phyloP scores from a whole-genome alignment of 2,888 invertebrate genomes.

The Pyrrhosoma nymphula region DNA sequence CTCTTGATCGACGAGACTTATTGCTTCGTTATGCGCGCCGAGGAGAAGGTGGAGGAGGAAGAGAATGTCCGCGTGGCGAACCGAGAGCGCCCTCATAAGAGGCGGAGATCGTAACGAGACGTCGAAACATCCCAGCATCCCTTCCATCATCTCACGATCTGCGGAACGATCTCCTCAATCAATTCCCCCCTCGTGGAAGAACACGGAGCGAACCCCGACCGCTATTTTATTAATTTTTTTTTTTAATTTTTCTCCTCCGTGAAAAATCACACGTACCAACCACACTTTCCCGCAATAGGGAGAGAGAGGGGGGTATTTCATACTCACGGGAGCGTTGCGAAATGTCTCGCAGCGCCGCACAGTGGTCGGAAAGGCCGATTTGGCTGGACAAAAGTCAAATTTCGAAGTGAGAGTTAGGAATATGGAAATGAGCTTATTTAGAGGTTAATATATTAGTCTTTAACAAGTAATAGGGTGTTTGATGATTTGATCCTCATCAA shows the following conservation, averaged over 20 bases:
- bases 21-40: background rate
- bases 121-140: background rate
- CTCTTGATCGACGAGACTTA: background rate
- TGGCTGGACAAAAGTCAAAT: too few species aligned
- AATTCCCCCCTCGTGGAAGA: background rate
- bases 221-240: background rate
- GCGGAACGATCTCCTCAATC: background rate
- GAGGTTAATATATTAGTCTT: too few species aligned
- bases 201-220: background rate
- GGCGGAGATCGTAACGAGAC: background rate
- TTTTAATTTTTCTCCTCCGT: background rate
- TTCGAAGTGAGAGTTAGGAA: too few species aligned
- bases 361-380: too few species aligned
- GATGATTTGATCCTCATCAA: too few species aligned
- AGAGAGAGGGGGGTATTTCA: too few species aligned
- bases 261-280: background rate
- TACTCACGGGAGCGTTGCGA: background rate
- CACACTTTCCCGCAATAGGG: too few species aligned
- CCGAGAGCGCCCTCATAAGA: background rate
- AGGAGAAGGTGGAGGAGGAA: too few species aligned
- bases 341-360: background rate
- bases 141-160: background rate
- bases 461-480: too few species aligned
- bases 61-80: background rate
- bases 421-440: too few species aligned